Base-by-base conservation (phyloP, 2,797 vertebrate species). In the Enteromius argenteus region DNA sequence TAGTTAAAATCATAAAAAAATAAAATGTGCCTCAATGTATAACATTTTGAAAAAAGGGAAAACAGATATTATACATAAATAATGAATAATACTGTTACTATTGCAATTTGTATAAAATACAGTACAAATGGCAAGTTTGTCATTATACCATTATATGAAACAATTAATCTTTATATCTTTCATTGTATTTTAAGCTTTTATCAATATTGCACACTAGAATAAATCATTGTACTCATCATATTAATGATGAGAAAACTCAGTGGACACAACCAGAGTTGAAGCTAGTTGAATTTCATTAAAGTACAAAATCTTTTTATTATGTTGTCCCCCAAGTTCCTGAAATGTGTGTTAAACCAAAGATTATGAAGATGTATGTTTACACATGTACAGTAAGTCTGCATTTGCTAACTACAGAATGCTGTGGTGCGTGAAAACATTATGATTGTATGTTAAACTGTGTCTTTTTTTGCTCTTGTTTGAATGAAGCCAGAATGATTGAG, bases 381-480 rank as follows among this genome's bases (percentile, higher is more conserved):
- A 72, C 23, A 32, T 72, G 21, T 32, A 32, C 32, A 32, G 32
- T 32, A 76, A 15, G 79, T 69, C 42, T 32, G 11, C 23, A 60
- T 72, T 60, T 73, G 39, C 8, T 60, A 35, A 44, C 39, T 35
- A 66, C 58, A 66, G 42, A 64, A 73, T 39, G 58, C 58, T 66
- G 58, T 51, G 42, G 56, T 83, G 71, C 1, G 49, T 74, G 80
- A 62, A 81, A 82, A 74, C 69, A 46, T 64, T 46, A 75, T 83
- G 81, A 68, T 68, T 83, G 72, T 76, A 75, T 67, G 14, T 83
- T 51, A 35, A 35, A 79, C 10, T 32, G 58, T 51, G 58, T 19
- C n/a, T 64, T 51, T 64, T 64, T 75, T 37, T 78, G 23, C 35
- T 32, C 11, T 35, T 35, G 27, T 79, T 21, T 79, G 3, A 77